These are phyloP conservation scores for Butorides virescens DNA, from an alignment of 2,113 vertebrate species.

Conservation along the genomic window DNA sequence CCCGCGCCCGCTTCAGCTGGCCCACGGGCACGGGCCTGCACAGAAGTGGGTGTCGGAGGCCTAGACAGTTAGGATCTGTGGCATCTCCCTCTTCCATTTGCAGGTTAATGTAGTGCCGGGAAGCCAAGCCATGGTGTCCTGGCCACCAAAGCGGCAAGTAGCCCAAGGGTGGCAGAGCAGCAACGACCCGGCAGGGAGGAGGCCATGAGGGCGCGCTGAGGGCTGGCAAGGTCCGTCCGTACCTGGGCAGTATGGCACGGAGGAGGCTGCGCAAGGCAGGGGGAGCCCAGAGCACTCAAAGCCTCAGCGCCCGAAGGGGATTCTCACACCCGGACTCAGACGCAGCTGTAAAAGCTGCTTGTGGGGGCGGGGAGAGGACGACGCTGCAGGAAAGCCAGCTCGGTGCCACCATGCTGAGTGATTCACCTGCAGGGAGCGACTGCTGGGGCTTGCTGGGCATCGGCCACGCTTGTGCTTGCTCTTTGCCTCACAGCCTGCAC, in stretches of 20 bases:
- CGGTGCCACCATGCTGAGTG: fast-evolving
- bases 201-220: neutral
- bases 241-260: neutral
- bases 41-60: neutral
- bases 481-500: neutral
- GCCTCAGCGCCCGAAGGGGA: neutral
- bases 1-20: neutral
- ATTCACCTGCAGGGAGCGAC: neutral
- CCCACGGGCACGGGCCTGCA: too few species aligned
- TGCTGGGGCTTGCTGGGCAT: neutral
- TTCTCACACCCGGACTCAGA: neutral
- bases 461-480: neutral
- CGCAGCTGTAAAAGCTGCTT: neutral
- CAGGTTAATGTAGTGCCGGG: neutral
- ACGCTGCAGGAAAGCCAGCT: neutral
- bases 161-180: neutral
- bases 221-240: neutral
- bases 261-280: neutral
- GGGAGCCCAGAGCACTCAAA: neutral
- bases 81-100: neutral
- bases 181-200: neutral
- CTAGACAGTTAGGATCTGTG: neutral
- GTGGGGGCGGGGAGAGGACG: neutral
- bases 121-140: neutral
- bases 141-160: neutral